These are phyloP conservation scores for Drosophila micromelanica DNA, from an alignment of 1,140 invertebrate genomes.

Conservation along the genomic window DNA sequence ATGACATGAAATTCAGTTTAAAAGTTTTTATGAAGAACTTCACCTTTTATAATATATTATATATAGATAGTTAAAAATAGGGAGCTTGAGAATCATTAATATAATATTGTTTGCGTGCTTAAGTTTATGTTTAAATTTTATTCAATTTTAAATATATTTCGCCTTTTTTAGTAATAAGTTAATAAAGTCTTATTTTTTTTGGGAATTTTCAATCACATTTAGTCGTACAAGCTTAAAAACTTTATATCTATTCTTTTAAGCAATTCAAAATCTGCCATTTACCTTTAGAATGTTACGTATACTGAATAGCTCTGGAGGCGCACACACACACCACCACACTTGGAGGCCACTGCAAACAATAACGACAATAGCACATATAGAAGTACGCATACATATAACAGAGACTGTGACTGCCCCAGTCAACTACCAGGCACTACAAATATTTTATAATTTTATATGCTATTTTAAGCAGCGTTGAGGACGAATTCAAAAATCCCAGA, in stretches of 20 bases:
- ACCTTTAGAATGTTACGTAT: not conserved
- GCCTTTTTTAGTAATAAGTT: too few species aligned
- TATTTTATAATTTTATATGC: constrained; percentile 77
- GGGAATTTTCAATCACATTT: too few species aligned
- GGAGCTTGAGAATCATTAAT: too few species aligned
- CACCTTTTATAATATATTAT: not conserved
- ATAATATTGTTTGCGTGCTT: too few species aligned
- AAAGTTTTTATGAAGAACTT: not conserved
- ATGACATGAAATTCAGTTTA: not conserved
- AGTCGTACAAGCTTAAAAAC: not conserved
- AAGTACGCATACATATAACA: constrained; percentile 13
- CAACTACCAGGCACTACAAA: constrained; percentile 55
- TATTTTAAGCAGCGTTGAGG: constrained; percentile 47
- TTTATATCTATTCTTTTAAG: not conserved
- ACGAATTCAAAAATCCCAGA: constrained; percentile 13
- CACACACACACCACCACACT: not conserved
- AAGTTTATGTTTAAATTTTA: not conserved
- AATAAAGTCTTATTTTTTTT: too few species aligned
- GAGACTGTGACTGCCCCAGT: constrained; percentile 46
- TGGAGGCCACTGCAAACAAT: constrained; percentile 27
- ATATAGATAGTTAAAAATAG: too few species aligned
- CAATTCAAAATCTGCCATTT: not conserved
- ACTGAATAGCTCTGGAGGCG: not conserved
- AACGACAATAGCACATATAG: constrained; percentile 1
- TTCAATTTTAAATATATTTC: too few species aligned